Evolutionary conservation across 2,113 vertebrate species (phyloP).

Genomic region (Megaptera novaeangliae): DNA sequence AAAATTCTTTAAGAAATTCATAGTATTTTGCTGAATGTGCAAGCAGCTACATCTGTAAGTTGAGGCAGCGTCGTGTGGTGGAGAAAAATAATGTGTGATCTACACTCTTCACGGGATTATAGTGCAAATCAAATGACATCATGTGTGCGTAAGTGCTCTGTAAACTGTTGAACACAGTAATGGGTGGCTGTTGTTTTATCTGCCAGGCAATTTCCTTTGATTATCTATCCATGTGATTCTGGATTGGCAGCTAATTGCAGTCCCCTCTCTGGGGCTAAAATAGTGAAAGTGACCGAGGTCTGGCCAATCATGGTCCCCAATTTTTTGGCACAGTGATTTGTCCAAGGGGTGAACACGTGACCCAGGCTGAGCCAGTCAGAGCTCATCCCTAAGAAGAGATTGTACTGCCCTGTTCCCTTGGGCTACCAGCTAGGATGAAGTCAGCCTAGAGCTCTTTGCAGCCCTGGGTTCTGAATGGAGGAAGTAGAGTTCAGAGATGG

Average conservation of each 20-base stretch:
- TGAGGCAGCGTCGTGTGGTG: not conserved
- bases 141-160: fast-evolving
- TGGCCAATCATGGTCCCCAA: not conserved
- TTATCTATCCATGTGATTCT: not conserved
- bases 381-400: not conserved
- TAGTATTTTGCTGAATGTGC: not conserved
- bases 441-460: not conserved
- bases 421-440: not conserved
- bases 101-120: not conserved
- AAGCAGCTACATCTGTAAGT: not conserved
- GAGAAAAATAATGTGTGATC: not conserved
- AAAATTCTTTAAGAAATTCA: not conserved
- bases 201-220: not conserved
- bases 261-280: not conserved
- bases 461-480: not conserved
- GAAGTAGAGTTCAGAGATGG: not conserved
- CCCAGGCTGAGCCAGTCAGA: not conserved
- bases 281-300: not conserved
- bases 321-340: not conserved
- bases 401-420: not conserved
- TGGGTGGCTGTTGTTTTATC: not conserved
- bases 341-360: not conserved
- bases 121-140: not conserved
- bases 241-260: not conserved
- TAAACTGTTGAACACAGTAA: not conserved